Evolutionary conservation across 2,113 vertebrate species (phyloP).

Genomic region (Podilymbus podiceps): DNA sequence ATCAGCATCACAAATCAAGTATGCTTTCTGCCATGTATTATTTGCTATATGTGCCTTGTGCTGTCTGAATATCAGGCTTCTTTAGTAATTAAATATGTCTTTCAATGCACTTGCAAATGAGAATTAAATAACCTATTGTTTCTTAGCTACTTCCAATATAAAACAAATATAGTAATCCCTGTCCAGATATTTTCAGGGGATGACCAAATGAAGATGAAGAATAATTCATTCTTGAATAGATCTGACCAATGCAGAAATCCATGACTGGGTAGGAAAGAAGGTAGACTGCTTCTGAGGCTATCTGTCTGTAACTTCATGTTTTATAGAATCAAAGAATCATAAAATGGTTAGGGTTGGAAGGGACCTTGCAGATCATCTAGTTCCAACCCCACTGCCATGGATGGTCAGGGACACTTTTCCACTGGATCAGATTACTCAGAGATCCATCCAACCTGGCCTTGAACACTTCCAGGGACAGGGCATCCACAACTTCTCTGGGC

Average conservation of each 20-base stretch:
- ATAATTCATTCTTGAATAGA: background rate
- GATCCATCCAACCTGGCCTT: no score
- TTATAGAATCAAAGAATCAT: background rate
- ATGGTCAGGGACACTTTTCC: no score
- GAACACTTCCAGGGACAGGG: no score
- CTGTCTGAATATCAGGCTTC: background rate
- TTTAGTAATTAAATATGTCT: background rate
- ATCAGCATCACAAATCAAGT: constrained; percentile 14
- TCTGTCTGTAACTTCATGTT: background rate
- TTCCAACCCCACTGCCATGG: no score
- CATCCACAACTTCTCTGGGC: no score
- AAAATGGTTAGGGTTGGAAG: no score
- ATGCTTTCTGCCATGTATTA: background rate
- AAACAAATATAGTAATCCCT: background rate
- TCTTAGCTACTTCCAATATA: background rate
- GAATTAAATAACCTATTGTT: background rate
- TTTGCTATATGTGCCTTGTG: background rate
- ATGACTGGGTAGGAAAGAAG: background rate
- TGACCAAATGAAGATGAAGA: background rate
- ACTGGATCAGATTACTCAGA: no score
- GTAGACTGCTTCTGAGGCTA: background rate
- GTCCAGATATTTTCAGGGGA: background rate
- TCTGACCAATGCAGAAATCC: background rate
- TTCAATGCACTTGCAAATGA: background rate
- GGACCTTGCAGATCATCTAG: no score